Percentiles rank a stretch among this genome's conserved stretches.
phyloP scores from a whole-genome alignment of 2,888 invertebrate genomes.

The Plusia festucae region DNA sequence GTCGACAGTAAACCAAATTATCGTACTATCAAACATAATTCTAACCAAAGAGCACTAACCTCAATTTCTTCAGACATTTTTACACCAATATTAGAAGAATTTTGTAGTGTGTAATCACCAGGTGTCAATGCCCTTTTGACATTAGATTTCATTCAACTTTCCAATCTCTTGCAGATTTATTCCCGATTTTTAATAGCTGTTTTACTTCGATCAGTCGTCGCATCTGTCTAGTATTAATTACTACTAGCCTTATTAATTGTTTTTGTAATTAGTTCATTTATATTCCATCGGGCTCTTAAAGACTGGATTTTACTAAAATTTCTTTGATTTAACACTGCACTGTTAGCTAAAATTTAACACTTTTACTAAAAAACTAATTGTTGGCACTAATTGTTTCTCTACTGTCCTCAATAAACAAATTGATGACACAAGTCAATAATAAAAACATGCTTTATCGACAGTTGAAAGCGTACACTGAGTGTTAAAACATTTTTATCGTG shows the following conservation, averaged over 20 bases:
- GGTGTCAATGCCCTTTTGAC: conserved; percentile 32
- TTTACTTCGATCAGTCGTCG: background rate
- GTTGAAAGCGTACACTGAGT: conserved; percentile 40
- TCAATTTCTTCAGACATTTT: conserved; percentile 53
- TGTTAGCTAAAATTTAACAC: background rate
- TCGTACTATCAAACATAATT: conserved; percentile 39
- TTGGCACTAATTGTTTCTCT: background rate
- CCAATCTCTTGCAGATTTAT: background rate
- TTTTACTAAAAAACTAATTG: background rate
- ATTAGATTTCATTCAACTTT: conserved; percentile 20
- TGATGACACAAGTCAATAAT: conserved; percentile 33
- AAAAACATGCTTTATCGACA: conserved; percentile 44
- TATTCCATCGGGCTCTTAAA: background rate
- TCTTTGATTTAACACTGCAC: background rate
- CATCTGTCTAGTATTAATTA: background rate
- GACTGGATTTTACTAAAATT: background rate
- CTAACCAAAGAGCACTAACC: conserved; percentile 52
- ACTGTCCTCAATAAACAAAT: conserved; percentile 33
- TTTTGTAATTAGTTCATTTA: background rate
- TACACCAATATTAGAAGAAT: conserved; percentile 6
- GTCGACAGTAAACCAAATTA: conserved; percentile 54
- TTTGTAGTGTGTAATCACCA: background rate
- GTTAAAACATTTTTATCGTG: conserved; percentile 26
- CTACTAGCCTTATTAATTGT: background rate
- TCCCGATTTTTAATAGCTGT: background rate